Conservation (phyloP, 2,113 vertebrate genomes). For the Lathamus discolor region DNA sequence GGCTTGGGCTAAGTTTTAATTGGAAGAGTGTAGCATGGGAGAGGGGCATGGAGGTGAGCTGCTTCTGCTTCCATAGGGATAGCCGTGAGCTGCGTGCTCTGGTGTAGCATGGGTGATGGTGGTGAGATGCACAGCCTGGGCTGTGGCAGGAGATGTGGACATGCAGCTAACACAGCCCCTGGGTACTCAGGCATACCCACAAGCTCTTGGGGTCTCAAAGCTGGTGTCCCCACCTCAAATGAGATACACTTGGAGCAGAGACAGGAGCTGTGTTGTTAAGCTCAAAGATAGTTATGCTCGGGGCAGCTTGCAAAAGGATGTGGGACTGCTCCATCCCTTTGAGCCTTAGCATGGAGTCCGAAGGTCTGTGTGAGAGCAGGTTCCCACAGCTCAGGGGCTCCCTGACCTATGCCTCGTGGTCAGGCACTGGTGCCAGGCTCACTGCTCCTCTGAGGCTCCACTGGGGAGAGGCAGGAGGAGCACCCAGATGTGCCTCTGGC, state of each 20-base stretch:
- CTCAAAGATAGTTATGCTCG: neutral
- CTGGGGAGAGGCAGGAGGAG: neutral
- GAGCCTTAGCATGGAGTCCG: neutral
- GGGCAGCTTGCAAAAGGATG: neutral
- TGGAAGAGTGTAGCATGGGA: neutral
- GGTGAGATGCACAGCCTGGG: neutral
- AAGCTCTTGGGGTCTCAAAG: neutral
- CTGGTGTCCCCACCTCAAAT: rapidly evolving
- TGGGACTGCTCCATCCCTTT: neutral
- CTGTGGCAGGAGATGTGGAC: neutral
- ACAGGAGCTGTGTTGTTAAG: neutral
- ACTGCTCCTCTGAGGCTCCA: neutral
- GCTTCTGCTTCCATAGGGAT: neutral
- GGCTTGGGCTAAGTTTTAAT: neutral
- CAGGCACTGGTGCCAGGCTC: rapidly evolving
- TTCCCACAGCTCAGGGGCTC: neutral
- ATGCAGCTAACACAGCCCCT: rapidly evolving
- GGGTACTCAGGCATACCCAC: rapidly evolving
- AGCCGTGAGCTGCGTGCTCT: rapidly evolving
- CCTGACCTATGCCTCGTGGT: neutral
- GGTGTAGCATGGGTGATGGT: neutral
- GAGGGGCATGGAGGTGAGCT: neutral
- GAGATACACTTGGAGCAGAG: neutral
- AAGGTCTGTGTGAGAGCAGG: neutral
- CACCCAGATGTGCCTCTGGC: neutral